Conservation (phyloP, 2,888 invertebrate species). For the Plutella xylostella region DNA sequence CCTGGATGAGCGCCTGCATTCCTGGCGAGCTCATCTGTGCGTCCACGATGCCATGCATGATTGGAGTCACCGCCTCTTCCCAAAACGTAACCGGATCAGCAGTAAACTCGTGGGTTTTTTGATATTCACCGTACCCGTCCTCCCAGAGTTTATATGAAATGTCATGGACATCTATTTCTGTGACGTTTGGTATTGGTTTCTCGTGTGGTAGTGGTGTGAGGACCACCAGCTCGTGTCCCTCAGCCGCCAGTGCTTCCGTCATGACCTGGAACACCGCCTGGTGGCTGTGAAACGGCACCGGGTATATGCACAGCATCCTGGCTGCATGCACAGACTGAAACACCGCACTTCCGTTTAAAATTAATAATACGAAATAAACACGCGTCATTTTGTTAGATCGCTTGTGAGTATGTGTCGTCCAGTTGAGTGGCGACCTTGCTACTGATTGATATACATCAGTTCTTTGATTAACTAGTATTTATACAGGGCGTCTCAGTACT, state of each 20-base stretch:
- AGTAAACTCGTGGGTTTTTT: neutral
- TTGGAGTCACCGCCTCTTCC: neutral
- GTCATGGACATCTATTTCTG: slow-evolving; percentile 6
- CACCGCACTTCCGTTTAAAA: too few relatives aligned
- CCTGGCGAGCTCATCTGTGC: neutral
- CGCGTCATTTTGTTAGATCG: too few relatives aligned
- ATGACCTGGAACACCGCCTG: slow-evolving; percentile 3
- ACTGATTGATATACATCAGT: too few relatives aligned
- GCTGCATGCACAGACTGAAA: neutral
- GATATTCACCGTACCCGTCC: neutral
- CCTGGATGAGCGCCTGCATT: slow-evolving; percentile 3
- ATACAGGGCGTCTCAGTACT: too few relatives aligned
- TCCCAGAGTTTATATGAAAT: slow-evolving; percentile 3
- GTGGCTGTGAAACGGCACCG: slow-evolving; percentile 6
- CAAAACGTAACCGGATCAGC: neutral
- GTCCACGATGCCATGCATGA: neutral
- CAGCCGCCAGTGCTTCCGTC: neutral
- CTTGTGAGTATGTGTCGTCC: too few relatives aligned
- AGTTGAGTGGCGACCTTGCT: too few relatives aligned
- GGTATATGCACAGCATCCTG: slow-evolving; percentile 3
- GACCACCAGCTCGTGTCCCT: slow-evolving; percentile 4
- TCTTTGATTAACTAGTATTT: too few relatives aligned
- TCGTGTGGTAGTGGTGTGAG: slow-evolving; percentile 14
- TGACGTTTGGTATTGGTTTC: slow-evolving; percentile 2
- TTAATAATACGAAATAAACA: too few relatives aligned